Evolutionary conservation across 2,888 invertebrate species (phyloP).

Genomic region (Cerastis rubricosa): DNA sequence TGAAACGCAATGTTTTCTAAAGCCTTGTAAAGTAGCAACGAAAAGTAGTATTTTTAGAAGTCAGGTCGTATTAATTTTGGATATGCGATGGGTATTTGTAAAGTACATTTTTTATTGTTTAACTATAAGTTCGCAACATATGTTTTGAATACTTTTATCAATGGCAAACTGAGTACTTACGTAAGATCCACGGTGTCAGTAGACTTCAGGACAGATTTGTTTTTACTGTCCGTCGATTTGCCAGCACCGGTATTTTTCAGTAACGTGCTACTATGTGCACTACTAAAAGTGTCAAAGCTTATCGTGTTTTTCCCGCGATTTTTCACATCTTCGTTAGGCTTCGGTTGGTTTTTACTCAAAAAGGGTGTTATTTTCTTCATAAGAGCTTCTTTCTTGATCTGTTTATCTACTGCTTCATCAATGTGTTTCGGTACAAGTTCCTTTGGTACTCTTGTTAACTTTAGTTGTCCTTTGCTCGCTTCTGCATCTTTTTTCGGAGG

Average conservation of each 20-base stretch:
- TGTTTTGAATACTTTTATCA: background rate
- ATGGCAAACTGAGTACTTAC: slow-evolving; percentile 32
- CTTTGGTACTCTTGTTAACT: slow-evolving; percentile 47
- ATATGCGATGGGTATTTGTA: background rate
- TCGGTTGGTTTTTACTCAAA: slow-evolving; percentile 30
- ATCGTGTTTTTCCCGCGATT: slow-evolving; percentile 26
- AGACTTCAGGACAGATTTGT: slow-evolving; percentile 16
- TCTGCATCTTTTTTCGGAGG: background rate
- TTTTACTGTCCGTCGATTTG: slow-evolving; percentile 30
- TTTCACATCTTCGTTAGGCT: slow-evolving; percentile 23
- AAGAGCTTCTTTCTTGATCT: slow-evolving; percentile 42
- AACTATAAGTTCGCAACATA: background rate
- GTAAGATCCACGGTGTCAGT: slow-evolving; percentile 56
- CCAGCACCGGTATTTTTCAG: slow-evolving; percentile 4
- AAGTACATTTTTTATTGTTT: background rate
- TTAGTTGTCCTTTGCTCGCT: slow-evolving; percentile 7
- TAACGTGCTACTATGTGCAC: slow-evolving; percentile 25
- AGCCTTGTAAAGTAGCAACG: too few relatives aligned
- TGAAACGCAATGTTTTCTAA: background rate
- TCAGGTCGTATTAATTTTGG: background rate
- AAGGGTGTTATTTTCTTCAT: slow-evolving; percentile 40
- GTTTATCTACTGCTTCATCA: slow-evolving; percentile 40
- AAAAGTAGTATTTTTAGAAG: too few relatives aligned
- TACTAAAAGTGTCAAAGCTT: slow-evolving; percentile 46
- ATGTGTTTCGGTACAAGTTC: slow-evolving; percentile 42